Base-by-base conservation (phyloP, 2,888 invertebrate genomes). In the Lymantria dispar region DNA sequence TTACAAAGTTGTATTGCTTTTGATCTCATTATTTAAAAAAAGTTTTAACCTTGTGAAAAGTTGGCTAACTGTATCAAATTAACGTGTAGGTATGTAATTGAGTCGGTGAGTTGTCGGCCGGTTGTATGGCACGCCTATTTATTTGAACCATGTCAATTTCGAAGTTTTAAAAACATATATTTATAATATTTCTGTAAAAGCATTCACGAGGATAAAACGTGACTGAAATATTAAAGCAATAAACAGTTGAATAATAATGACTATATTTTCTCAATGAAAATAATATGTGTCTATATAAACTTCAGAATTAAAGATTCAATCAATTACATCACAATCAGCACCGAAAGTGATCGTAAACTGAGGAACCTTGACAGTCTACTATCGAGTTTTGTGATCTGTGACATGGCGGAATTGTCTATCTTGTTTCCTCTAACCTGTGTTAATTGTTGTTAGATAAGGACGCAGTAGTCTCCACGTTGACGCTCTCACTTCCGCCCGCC, bases 401-500 rank as follows among this genome's bases (percentile, higher is more conserved):
- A 82, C 83, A 82, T 83, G 84, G 81, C 81, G 77, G 80, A 81
- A 80, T 83, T 73, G 70, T 76, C 68, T 76, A 68, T 87, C 80
- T 67, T 79, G 58, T 69, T 83, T 77, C 45, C 60, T 58, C 83
- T 64, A 64, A 73, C 62, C 64, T 50, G 48, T 55, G 62, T 71
- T 76, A 69, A 64, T 64, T 61, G 56, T 57, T 52, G 89, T 76
- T 83, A 86, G 88, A 90, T 76, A 82, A 83, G 79, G 89, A 88
- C 62, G 74, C 70, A 63, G 70, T 7, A 72, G 74, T 71, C 70
- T 70, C 74, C 76, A 73, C 75, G 71, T 72, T 76, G 78, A 72
- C 76, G 85, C 90, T 90, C 88, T 90, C 87, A 89, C 90, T 91
- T 91, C 91, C 90, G 91, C 83, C 89, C 90, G 88, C 91, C 91